Base-by-base conservation (phyloP, 2,888 invertebrate genomes). In the Scaptomyza reducta region DNA sequence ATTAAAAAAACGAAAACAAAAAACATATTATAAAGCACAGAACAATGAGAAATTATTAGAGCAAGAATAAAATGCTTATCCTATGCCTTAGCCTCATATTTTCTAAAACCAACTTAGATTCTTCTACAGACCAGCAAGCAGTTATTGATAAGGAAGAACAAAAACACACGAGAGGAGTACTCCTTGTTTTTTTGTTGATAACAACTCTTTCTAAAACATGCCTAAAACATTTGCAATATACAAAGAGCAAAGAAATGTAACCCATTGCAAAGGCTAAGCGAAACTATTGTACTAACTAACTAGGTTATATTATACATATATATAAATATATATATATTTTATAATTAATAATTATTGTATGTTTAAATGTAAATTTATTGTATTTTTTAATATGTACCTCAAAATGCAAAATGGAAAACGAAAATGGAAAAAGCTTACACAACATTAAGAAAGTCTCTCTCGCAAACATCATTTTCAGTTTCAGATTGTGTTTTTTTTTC, bases 291-390 rank as follows among this genome's bases (percentile, higher is more conserved):
- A 82, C 83, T 87, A 87, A 85, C 74, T 85, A 79, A 74, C 71
- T 81, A 87, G 88, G 61, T 85, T 87, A 85, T 63, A 63, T 10
- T 10, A 38, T 14, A 38, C 14, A 14, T 38, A n/a, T 56, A 59
- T 65, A 5, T 3, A 31, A 31, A 74, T 55, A 74, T 71, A 62
- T 63, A 72, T 76, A 68, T 77, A 77, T 70, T 68, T 70, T 82
- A 78, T 79, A 82, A 82, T 70, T 85, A 87, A 82, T 83, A 77
- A 87, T 79, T 83, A 79, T 77, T 79, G 74, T 85, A 84, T 78
- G 85, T 78, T 87, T 87, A 84, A 87, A 87, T 87, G 83, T 82
- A 85, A 82, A 79, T 82, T 85, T 85, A 79, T 85, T 82, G 74
- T 87, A 85, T 83, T 83, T 78, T 75, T 83, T 87, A 85, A 87